A percentile compares a stretch with the other conserved stretches of the same genome.
phyloP scores from a whole-genome alignment of 2,888 invertebrate genomes.

The Ernsta delagoae region DNA sequence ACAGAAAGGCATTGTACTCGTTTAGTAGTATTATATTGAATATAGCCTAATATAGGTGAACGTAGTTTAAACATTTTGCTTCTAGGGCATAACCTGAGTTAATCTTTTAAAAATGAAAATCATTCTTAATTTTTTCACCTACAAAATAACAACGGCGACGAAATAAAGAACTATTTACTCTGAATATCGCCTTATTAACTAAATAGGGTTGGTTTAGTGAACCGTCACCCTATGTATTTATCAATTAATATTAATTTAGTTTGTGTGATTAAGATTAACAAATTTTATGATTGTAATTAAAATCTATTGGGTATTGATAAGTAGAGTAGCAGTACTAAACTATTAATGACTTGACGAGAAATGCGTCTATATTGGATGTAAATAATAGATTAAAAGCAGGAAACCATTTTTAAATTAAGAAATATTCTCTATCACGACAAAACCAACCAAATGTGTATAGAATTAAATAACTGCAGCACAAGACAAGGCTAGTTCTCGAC shows the following conservation, averaged over 20 bases:
- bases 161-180: too few relatives aligned
- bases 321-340: too few relatives aligned
- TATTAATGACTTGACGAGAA: too few relatives aligned
- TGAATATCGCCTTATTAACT: too few relatives aligned
- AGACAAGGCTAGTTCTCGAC: background rate
- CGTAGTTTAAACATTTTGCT: conserved; percentile 7
- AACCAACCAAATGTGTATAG: background rate
- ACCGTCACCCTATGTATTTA: too few relatives aligned
- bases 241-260: too few relatives aligned
- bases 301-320: too few relatives aligned
- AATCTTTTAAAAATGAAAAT: background rate
- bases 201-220: too few relatives aligned
- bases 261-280: too few relatives aligned
- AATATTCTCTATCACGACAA: background rate
- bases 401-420: background rate
- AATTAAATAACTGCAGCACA: background rate
- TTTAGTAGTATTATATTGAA: conserved; percentile 7
- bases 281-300: too few relatives aligned
- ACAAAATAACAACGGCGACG: too few relatives aligned
- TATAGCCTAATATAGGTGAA: background rate
- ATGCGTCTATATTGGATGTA: too few relatives aligned
- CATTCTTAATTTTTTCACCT: background rate
- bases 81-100: background rate
- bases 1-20: conserved; percentile 24
- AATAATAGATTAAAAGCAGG: background rate